A percentile compares a stretch with the other conserved stretches of the same genome.
These are phyloP conservation scores for Conus betulinus DNA, from an alignment of 1,140 invertebrate genomes.

Conservation along the genomic window DNA sequence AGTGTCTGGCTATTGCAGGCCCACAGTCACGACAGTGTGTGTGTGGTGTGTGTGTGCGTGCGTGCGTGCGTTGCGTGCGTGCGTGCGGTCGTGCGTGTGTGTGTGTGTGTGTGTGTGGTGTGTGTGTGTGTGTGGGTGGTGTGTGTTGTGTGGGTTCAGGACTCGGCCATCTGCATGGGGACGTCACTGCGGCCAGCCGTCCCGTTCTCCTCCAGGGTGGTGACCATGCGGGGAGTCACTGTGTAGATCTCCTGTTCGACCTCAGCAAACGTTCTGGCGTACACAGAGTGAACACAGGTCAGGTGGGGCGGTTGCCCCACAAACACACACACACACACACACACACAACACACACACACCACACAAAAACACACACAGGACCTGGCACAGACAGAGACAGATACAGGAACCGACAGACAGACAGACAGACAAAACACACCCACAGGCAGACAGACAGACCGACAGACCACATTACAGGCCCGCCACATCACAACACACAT, in stretches of 20 bases:
- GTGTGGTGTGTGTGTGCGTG: too few species aligned
- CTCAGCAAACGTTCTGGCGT: constrained; percentile 24
- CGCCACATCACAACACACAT: too few species aligned
- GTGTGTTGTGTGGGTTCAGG: background rate
- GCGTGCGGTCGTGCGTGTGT: too few species aligned
- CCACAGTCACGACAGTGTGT: too few species aligned
- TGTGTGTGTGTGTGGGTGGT: background rate
- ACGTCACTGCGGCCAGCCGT: constrained; percentile 34
- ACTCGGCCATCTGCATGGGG: constrained; percentile 26
- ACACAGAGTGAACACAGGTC: too few species aligned
- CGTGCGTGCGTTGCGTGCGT: too few species aligned
- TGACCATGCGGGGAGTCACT: constrained; percentile 38
- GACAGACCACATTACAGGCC: background rate
- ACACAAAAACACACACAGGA: background rate
- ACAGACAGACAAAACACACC: background rate
- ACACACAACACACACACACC: background rate
- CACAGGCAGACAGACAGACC: background rate
- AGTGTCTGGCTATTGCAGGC: too few species aligned
- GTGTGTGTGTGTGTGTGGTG: too few species aligned
- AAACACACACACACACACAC: background rate
- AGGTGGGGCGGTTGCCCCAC: background rate
- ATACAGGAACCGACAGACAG: background rate
- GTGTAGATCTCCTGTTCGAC: constrained; percentile 41
- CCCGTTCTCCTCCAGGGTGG: constrained; percentile 33
- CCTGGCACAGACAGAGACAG: background rate